phyloP scores from a whole-genome alignment of 2,113 vertebrate genomes.

The Chunga burmeisteri region DNA sequence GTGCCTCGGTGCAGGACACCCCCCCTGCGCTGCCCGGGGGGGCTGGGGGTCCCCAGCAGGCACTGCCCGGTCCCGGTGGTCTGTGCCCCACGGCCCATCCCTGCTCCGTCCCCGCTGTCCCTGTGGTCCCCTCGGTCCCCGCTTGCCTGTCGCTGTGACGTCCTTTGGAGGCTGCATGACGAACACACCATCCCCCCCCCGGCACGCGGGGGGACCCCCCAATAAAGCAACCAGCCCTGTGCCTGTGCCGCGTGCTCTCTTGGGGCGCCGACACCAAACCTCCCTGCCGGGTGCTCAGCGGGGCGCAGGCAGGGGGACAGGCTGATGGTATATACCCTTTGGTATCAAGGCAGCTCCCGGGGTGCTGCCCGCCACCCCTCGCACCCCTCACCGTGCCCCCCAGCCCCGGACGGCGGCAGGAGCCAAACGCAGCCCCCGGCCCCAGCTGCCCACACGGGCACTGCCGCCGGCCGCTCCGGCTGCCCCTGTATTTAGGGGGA shows the following conservation, averaged over 20 bases:
- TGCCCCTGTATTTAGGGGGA: background rate
- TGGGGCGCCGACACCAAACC: background rate
- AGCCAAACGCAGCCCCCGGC: background rate
- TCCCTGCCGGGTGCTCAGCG: accelerated
- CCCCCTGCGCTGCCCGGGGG: background rate
- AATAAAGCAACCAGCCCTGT: conserved; percentile 27
- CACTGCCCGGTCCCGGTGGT: background rate
- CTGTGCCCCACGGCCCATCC: accelerated
- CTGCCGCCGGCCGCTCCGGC: background rate
- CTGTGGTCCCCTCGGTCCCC: background rate
- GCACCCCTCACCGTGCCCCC: accelerated
- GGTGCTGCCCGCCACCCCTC: background rate
- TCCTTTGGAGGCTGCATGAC: conserved; percentile 25
- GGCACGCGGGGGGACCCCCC: background rate
- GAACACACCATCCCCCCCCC: background rate
- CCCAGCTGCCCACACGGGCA: background rate
- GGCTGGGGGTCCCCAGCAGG: background rate
- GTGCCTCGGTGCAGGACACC: background rate
- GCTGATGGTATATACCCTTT: too few relatives aligned
- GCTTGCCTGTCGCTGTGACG: background rate
- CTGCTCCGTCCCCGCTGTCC: background rate
- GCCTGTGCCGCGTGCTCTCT: background rate
- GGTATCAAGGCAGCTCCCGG: too few relatives aligned
- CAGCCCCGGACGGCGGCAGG: background rate
- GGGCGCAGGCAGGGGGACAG: background rate